phyloP scores from a whole-genome alignment of 2,113 vertebrate species.

The Larimichthys crocea region DNA sequence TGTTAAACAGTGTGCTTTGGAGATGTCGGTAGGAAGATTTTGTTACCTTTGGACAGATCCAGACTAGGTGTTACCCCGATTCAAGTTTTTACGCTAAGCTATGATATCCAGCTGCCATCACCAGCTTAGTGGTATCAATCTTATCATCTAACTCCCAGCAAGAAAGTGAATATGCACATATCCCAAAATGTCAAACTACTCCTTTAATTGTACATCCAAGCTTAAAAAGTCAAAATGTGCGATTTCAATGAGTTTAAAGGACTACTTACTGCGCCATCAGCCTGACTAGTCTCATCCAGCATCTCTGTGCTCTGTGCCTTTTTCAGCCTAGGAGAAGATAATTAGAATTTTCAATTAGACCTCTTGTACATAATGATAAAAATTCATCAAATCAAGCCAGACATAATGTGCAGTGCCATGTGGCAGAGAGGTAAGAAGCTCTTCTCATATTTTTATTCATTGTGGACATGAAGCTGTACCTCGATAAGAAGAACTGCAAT shows the following conservation, averaged over 20 bases:
- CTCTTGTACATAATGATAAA: background rate
- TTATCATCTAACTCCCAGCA: background rate
- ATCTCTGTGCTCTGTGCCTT: slow-evolving; percentile 64
- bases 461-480: background rate
- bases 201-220: background rate
- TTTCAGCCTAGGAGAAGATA: slow-evolving; percentile 68
- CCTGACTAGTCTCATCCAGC: slow-evolving; percentile 65
- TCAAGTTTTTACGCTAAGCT: too few species aligned
- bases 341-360: slow-evolving; percentile 31
- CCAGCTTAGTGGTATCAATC: background rate
- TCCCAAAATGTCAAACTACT: background rate
- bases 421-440: background rate
- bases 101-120: too few species aligned
- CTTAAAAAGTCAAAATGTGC: background rate
- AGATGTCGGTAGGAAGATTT: too few species aligned
- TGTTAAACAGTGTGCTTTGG: too few species aligned
- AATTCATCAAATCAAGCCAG: background rate
- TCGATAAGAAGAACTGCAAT: background rate
- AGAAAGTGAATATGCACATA: background rate
- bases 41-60: too few species aligned
- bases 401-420: background rate
- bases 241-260: background rate
- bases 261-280: slow-evolving; percentile 65
- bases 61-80: too few species aligned
- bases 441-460: background rate